Evolutionary conservation across 2,888 invertebrate genomes (phyloP).

Genomic region (Crocallis elinguaria): DNA sequence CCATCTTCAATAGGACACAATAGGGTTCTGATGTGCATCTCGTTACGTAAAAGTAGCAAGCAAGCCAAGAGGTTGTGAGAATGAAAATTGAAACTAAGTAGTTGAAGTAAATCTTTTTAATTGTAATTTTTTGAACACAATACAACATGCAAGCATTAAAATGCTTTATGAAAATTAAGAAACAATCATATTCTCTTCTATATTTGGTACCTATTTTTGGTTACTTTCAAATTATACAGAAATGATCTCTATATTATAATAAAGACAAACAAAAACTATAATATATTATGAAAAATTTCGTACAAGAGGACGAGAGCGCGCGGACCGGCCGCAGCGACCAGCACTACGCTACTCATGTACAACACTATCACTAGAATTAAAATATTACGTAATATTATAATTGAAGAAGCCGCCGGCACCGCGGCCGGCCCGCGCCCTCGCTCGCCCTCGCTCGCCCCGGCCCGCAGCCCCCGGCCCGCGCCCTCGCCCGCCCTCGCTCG

Average conservation of each 20-base stretch:
- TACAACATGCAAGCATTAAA: constrained; percentile 85
- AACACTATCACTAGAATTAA: constrained; percentile 51
- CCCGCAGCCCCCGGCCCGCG: constrained; percentile 35
- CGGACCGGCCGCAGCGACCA: constrained; percentile 57
- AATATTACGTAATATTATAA: constrained; percentile 52
- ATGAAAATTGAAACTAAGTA: constrained; percentile 42
- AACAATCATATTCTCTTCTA: constrained; percentile 81
- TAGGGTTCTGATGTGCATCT: too few relatives aligned
- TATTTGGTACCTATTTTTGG: constrained; percentile 85
- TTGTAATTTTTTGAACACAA: constrained; percentile 84
- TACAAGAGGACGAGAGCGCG: constrained; percentile 69
- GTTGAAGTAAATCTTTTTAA: constrained; percentile 77
- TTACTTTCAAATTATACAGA: constrained; percentile 80
- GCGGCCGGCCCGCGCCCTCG: constrained; percentile 36
- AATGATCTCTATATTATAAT: constrained; percentile 71
- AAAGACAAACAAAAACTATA: constrained; percentile 83
- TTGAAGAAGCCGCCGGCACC: constrained; percentile 48
- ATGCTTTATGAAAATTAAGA: constrained; percentile 83
- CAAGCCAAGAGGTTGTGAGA: neutral
- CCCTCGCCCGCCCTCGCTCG: constrained; percentile 32
- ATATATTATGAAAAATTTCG: constrained; percentile 81
- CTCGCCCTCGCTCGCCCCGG: constrained; percentile 26
- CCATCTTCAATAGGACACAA: too few relatives aligned
- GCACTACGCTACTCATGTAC: constrained; percentile 53
- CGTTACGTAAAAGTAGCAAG: too few relatives aligned